phyloP scores from a whole-genome alignment of 1,140 invertebrate genomes.

The Oscheius sp. region DNA sequence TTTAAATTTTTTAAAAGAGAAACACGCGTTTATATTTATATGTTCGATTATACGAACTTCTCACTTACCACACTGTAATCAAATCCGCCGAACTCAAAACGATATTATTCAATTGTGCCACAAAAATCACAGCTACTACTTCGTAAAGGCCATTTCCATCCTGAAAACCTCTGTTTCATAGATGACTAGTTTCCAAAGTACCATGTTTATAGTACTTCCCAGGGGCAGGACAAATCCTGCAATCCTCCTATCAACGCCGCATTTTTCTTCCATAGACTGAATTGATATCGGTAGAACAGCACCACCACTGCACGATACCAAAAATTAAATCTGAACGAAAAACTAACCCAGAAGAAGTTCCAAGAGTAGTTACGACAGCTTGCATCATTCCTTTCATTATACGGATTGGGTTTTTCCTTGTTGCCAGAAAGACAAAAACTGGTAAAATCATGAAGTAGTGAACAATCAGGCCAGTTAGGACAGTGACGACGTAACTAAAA shows the following conservation, averaged over 20 bases:
- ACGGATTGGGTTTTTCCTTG: conserved; percentile 80
- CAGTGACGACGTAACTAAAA: conserved; percentile 74
- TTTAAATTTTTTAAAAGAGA: too few relatives aligned
- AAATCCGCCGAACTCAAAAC: conserved; percentile 66
- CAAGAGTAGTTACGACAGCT: conserved; percentile 82
- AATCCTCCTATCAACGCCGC: conserved; percentile 80
- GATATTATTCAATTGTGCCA: conserved; percentile 69
- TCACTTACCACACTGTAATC: conserved; percentile 87
- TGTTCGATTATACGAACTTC: too few relatives aligned
- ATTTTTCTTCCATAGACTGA: conserved; percentile 83
- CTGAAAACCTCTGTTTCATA: conserved; percentile 67
- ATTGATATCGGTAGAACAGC: conserved; percentile 90
- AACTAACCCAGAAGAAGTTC: conserved; percentile 73
- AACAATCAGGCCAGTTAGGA: conserved; percentile 77
- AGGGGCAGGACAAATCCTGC: conserved; percentile 72
- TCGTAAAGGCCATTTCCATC: conserved; percentile 67
- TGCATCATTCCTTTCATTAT: conserved; percentile 79
- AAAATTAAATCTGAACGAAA: too few relatives aligned
- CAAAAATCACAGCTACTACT: conserved; percentile 65
- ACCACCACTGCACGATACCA: too few relatives aligned
- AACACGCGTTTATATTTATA: too few relatives aligned
- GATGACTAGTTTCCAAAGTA: conserved; percentile 19
- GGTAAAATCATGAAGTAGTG: conserved; percentile 84
- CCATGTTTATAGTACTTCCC: conserved; percentile 68
- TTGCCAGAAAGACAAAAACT: conserved; percentile 77